These are phyloP conservation scores for Tretioscincus oriximinensis DNA, from an alignment of 2,113 vertebrate species.

Conservation along the genomic window DNA sequence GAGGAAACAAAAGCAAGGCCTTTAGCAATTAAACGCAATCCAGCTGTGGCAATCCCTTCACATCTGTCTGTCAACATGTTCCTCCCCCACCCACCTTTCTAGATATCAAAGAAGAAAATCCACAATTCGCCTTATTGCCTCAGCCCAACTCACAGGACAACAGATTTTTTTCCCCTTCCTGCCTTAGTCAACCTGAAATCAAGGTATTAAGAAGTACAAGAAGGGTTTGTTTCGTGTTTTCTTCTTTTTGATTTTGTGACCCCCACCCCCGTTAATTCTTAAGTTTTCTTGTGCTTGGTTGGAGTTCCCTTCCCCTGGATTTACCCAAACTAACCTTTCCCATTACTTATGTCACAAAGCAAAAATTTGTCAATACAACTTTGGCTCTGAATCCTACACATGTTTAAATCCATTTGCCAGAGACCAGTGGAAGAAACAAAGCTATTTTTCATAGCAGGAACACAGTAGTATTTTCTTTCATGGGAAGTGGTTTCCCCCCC, in stretches of 20 bases:
- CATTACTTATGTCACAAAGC: slow-evolving; percentile 30
- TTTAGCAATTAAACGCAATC: slow-evolving; percentile 24
- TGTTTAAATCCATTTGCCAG: slow-evolving; percentile 40
- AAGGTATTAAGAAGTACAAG: slow-evolving; percentile 20
- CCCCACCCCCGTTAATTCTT: too few relatives aligned
- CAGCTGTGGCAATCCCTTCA: slow-evolving; percentile 11
- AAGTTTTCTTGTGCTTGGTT: slow-evolving; percentile 8
- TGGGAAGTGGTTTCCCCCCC: slow-evolving; percentile 40
- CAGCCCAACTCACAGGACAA: slow-evolving; percentile 1
- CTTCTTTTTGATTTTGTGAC: too few relatives aligned
- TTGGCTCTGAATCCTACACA: slow-evolving; percentile 14
- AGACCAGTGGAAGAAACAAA: slow-evolving; percentile 47
- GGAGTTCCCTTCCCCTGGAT: neutral
- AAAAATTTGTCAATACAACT: slow-evolving; percentile 31
- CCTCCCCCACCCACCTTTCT: neutral
- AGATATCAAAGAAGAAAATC: neutral
- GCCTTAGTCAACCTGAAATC: neutral
- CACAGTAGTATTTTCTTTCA: slow-evolving; percentile 49
- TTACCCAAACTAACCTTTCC: slow-evolving; percentile 43
- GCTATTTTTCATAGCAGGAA: slow-evolving; percentile 48
- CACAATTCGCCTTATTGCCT: slow-evolving; percentile 31
- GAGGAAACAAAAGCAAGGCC: slow-evolving; percentile 5
- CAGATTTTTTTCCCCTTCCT: slow-evolving; percentile 23
- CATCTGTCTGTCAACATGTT: slow-evolving; percentile 47
- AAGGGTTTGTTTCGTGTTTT: too few relatives aligned